Evolutionary conservation across 2,888 invertebrate species (phyloP), one percentile per base, ranked within the genome.

Genomic region (Hofmannophila pseudospretella): DNA sequence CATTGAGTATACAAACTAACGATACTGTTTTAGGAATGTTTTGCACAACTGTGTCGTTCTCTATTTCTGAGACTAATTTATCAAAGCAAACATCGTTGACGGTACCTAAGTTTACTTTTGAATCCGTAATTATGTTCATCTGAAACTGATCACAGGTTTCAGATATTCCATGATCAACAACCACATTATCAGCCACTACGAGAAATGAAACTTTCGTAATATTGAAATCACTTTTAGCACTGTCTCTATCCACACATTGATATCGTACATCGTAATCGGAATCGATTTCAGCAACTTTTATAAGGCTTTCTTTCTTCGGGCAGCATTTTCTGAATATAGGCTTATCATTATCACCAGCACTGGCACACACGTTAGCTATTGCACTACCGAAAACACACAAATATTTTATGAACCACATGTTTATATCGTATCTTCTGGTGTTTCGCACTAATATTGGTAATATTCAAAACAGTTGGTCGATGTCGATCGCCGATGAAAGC

Each of bases 311-410:
- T 44, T 52, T 52, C 28, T 55, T 57, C 2, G 62, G 57, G 55
- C 87, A 87, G 54, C 87, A 87, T 63, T 85, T 87, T 35, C 67
- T 68, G 53, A 85, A 79, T 35, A 52, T 45, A 22, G 47, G 44
- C 45, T 62, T 56, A 31, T 56, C 54, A 51, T 62, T 56, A 31
- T 56, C 54, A 51, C 49, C 42, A 23, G 36, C 38, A 44, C 57
- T 55, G 36, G 44, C 52, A 53, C 54, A 51, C 30, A 44, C 51
- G 47, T 45, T 56, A 8, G 44, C 38, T 32, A 44, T 25, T 36
- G 47, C 58, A 47, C 47, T 49, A 36, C 66, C 44, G 44, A 67
- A 56, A 42, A 53, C 51, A 58, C 63, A 58, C 49, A 70, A 27
- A 40, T 68, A 53, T 52, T 67, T 54, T 38, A 66, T 43, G 37